Evolutionary conservation across 2,797 vertebrate genomes (phyloP), one percentile per base, ranked within the genome.

Genomic region (Aphelocoma californica): DNA sequence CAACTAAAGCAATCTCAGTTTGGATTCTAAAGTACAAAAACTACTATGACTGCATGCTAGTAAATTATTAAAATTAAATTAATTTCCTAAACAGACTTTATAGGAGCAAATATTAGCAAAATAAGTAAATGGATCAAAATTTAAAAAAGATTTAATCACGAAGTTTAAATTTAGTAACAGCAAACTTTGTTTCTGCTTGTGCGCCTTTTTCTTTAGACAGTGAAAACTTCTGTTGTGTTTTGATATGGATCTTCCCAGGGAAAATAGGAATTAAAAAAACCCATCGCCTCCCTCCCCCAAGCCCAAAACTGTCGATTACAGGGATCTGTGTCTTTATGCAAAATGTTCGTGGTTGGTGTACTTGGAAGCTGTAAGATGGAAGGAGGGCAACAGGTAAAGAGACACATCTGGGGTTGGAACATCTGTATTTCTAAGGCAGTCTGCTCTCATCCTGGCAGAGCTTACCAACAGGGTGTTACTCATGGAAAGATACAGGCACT

Each of bases 231-330:
- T 45, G 21, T 40, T 12, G 10, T 40, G 14, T 70, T 73, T 80
- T 72, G 19, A 23, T n/a, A 42, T 28, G 9, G 4, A 34, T 64
- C 5, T 74, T 60, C 11, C 19, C 2, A 29, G 18, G n/a, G 18
- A 32, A 75, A 89, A 64, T 3, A 28, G 34, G 28, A 53, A 17
- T 8, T 6, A 11, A 47, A 12, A n/a, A 36, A 17, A 2, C 1
- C 0, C 10, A 31, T 11, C 5, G 38, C 2, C 2, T 74, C 9
- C 2, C 1, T 81, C 10, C 8, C 21, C 4, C 12, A 74, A 51
- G 3, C 10, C 23, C 11, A 31, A 60, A 58, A 8, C 8, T 73
- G 14, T 34, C 14, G 2, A 6, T 7, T 69, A 7, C 7, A 38
- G 47, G n/a, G 17, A 38, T 42, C 9, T 83, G 7, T 71, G 77